phyloP scores from a whole-genome alignment of 1,140 invertebrate genomes.

The Drosophila rhopaloa region DNA sequence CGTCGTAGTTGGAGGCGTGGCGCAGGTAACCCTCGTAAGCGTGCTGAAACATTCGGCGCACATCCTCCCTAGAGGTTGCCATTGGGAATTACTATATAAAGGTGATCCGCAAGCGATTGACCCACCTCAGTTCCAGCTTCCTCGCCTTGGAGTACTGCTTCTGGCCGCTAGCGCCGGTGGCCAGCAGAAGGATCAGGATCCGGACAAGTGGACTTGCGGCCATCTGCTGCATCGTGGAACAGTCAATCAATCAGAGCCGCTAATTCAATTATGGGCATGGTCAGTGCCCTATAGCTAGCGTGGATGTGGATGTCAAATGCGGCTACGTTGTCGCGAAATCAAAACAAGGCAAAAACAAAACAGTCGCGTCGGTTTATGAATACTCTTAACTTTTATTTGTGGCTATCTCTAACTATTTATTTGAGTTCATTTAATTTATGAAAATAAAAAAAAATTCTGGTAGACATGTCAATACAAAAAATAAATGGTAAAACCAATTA shows the following conservation, averaged over 20 bases:
- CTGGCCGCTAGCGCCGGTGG: slow-evolving; percentile 24
- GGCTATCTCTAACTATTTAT: too few relatives aligned
- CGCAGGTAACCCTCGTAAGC: slow-evolving; percentile 98
- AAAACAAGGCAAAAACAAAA: slow-evolving; percentile 25
- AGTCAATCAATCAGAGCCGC: slow-evolving; percentile 38
- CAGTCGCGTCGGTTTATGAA: not conserved
- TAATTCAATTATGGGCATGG: slow-evolving; percentile 74
- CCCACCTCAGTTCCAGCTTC: slow-evolving; percentile 68
- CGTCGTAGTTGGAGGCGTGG: slow-evolving; percentile 98
- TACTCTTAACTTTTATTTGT: not conserved
- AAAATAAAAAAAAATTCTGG: too few relatives aligned
- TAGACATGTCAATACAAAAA: too few relatives aligned
- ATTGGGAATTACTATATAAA: too few relatives aligned
- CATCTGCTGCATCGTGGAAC: slow-evolving; percentile 17
- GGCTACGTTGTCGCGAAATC: slow-evolving; percentile 47
- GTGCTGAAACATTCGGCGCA: slow-evolving; percentile 96
- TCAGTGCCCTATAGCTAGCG: slow-evolving; percentile 41
- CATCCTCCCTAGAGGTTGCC: slow-evolving; percentile 89
- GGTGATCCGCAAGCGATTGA: not conserved
- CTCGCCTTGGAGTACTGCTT: slow-evolving; percentile 62
- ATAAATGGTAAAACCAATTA: too few relatives aligned
- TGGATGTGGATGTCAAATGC: slow-evolving; percentile 26
- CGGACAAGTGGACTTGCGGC: slow-evolving; percentile 1
- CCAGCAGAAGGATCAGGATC: slow-evolving; percentile 39
- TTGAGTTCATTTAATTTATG: too few relatives aligned